Percentiles rank a stretch among this genome's conserved stretches.
These are phyloP conservation scores for Trichogramma dendrolimi DNA, from an alignment of 2,888 invertebrate genomes.

Conservation along the genomic window DNA sequence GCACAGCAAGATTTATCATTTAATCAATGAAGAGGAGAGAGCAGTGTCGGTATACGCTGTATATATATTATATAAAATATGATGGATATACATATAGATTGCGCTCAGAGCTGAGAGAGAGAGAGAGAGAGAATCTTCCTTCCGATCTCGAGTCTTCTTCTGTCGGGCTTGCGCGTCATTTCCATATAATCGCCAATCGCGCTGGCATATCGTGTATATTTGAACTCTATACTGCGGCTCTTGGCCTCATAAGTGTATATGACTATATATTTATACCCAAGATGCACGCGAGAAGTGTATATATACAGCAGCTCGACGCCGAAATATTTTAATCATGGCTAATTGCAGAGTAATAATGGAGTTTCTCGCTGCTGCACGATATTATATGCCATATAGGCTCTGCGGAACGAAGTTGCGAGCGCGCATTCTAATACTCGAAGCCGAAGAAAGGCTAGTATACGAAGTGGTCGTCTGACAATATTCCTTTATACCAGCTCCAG, in stretches of 20 bases:
- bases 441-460: too few species aligned
- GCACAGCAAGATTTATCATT: constrained; percentile 38
- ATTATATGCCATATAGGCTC: too few species aligned
- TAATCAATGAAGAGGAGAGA: constrained; percentile 44
- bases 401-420: too few species aligned
- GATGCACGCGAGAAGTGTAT: constrained; percentile 43
- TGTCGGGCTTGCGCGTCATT: constrained; percentile 35
- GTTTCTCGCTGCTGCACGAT: constrained; percentile 39
- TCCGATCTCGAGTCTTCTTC: constrained; percentile 34
- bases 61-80: too few species aligned
- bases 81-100: too few species aligned
- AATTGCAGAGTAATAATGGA: constrained; percentile 52
- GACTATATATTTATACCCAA: constrained; percentile 50
- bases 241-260: constrained; percentile 41
- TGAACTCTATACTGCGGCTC: constrained; percentile 25
- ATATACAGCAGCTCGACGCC: constrained; percentile 36
- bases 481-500: too few species aligned
- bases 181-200: constrained; percentile 43
- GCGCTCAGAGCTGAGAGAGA: too few species aligned
- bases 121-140: constrained; percentile 38
- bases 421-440: too few species aligned
- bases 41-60: too few species aligned
- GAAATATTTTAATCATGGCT: constrained; percentile 53
- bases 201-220: constrained; percentile 10
- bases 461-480: too few species aligned